phyloP scores from a whole-genome alignment of 2,888 invertebrate genomes.

The Trichacis sp. region DNA sequence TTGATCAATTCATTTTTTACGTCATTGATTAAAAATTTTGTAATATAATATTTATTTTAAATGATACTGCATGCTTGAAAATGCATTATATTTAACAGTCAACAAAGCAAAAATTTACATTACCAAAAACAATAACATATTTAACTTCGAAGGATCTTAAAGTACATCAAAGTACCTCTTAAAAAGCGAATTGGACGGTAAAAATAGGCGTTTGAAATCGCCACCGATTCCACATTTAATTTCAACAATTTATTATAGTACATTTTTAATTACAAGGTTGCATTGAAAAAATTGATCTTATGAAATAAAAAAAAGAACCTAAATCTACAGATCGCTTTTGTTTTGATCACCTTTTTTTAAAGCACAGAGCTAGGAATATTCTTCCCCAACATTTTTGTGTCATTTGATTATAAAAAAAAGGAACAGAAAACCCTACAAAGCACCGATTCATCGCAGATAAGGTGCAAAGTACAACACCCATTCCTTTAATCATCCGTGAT shows the following conservation, averaged over 20 bases:
- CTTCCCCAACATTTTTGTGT: not conserved
- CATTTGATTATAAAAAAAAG: too few relatives aligned
- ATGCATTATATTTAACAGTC: too few relatives aligned
- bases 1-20: too few relatives aligned
- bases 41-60: too few relatives aligned
- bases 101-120: too few relatives aligned
- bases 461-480: slow-evolving; percentile 27
- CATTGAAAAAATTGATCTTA: slow-evolving; percentile 38
- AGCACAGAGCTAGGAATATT: slow-evolving; percentile 23
- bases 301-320: slow-evolving; percentile 38
- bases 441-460: slow-evolving; percentile 17
- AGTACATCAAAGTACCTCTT: too few relatives aligned
- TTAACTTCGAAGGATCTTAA: not conserved
- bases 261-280: slow-evolving; percentile 39
- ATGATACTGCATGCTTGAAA: too few relatives aligned
- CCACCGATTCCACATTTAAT: not conserved
- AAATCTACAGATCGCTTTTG: slow-evolving; percentile 39
- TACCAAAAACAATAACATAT: too few relatives aligned
- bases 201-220: too few relatives aligned
- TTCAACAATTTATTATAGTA: slow-evolving; percentile 43
- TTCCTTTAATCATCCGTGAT: slow-evolving; percentile 1
- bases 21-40: too few relatives aligned
- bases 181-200: too few relatives aligned
- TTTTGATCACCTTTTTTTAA: slow-evolving; percentile 35
- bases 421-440: slow-evolving; percentile 18